Base-by-base conservation (phyloP, 2,888 invertebrate species). In the Aradus depressus region DNA sequence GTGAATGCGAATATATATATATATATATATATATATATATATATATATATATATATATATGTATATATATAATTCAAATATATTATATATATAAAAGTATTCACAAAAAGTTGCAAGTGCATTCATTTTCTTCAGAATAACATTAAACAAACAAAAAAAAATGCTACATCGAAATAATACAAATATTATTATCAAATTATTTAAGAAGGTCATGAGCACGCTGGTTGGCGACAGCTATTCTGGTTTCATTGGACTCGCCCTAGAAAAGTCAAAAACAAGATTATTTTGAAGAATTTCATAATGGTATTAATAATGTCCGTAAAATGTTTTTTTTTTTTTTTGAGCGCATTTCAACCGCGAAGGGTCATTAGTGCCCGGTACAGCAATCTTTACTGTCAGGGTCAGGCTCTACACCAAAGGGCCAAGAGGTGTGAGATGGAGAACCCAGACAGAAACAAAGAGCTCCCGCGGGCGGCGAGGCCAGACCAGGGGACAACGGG, bases 151-250 rank as follows among this genome's bases (percentile, higher is more conserved):
- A 44, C 32, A 44, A 44, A 21, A 34, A 44, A 44, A n/a, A 21
- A n/a, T n/a, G n/a, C n/a, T n/a, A n/a, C n/a, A n/a, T n/a, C n/a
- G n/a, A 32, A 19, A 32, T 4, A 39, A 21, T 41, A 25, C 26
- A 41, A 22, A 41, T 23, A 41, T 26, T 26, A 41, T 34, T 44
- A 22, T 34, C 35, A 23, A 44, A 19, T 79, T 85, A 85, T 80
- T 90, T 90, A 72, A 92, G 84, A 68, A 96, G 84, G 74, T 93
- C 92, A 75, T 90, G 89, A 68, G 95, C 92, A 67, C 92, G 82
- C 75, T 92, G 88, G 75, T 96, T 96, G 68, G 95, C 95, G 71
- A 89, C 85, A 71, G 84, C 84, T 82, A 95, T 92, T 77, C 93
- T 85, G 67, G 85, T 84, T 76, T 91, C 89, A 74, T 95, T 95